Evolutionary conservation across 2,797 vertebrate genomes (phyloP), one percentile per base, ranked within the genome.

Genomic region (Manis pentadactyla): DNA sequence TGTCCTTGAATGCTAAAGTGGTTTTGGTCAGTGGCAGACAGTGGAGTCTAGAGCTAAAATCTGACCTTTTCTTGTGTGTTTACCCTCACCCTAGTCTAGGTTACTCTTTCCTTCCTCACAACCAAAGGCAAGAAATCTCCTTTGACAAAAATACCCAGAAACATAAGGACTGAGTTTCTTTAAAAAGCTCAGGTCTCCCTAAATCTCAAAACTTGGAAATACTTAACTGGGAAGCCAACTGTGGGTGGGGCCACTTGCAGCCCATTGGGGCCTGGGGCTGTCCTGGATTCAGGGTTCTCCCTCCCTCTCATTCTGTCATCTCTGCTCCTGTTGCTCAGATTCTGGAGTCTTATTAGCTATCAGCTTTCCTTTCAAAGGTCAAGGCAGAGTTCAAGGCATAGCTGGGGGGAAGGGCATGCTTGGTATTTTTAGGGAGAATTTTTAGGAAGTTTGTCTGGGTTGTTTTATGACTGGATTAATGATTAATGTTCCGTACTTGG

Each of bases 361-460:
- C 96, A 42, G 37, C 37, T 97, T 96, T 94, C 96, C 91, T 90
- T 42, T 85, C 42, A 83, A 96, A 97, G 88, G 96, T 95, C 96
- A 95, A 55, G 27, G 31, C 49, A 25, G 61, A 90, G 49, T 84
- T 71, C 25, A 17, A 73, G 71, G 91, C 71, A 39, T 13, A 53
- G 64, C 61, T 63, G 75, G 68, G 55, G 69, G 69, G 39, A 64
- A 86, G 91, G 71, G 37, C 14, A 27, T 10, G 37, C 14, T 7
- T 75, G 86, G 68, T 29, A 74, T 77, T 9, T 9, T 71, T 64
- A 49, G 75, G 75, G 81, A 83, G 55, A 78, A 69, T 51, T 46
- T 10, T 46, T 11, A 79, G 87, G 68, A 59, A 46, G 19, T 73
- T n/a, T 66, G 73, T 71, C 78, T 87, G 13, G 18, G 9, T 79